A percentile compares a stretch with the other conserved stretches of the same genome.
These are phyloP conservation scores for Lepidocolaptes lacrymiger DNA, from an alignment of 2,797 vertebrate species.

Conservation along the genomic window DNA sequence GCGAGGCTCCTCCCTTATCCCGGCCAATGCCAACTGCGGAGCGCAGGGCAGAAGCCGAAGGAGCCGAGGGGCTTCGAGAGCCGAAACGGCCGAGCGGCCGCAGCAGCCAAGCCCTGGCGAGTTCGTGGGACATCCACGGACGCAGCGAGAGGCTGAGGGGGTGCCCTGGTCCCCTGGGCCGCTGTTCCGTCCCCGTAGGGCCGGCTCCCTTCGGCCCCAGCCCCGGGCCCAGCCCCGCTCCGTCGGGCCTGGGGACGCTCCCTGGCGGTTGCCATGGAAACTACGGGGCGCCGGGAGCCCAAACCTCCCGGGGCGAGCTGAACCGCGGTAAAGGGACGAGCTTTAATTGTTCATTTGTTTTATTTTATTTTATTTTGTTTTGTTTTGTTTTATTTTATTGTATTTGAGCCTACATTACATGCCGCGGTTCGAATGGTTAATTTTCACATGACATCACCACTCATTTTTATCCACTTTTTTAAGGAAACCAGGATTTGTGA, in stretches of 20 bases:
- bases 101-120: not conserved
- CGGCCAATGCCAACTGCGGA: not conserved
- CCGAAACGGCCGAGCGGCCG: fast-evolving
- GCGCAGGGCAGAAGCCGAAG: not conserved
- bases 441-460: no score
- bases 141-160: not conserved
- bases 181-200: not conserved
- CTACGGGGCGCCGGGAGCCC: constrained; percentile 25
- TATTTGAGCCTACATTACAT: no score
- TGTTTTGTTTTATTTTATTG: no score
- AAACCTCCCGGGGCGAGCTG: not conserved
- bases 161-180: no score
- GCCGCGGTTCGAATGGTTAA: no score
- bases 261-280: constrained; percentile 45
- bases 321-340: no score
- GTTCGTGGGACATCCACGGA: fast-evolving
- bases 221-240: no score
- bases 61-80: not conserved
- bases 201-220: no score
- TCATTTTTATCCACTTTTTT: no score
- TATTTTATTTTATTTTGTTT: no score
- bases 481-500: not conserved
- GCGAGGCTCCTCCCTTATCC: not conserved
- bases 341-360: no score
- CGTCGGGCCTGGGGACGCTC: not conserved